phyloP scores from a whole-genome alignment of 2,888 invertebrate species.

The Drosophila robusta region DNA sequence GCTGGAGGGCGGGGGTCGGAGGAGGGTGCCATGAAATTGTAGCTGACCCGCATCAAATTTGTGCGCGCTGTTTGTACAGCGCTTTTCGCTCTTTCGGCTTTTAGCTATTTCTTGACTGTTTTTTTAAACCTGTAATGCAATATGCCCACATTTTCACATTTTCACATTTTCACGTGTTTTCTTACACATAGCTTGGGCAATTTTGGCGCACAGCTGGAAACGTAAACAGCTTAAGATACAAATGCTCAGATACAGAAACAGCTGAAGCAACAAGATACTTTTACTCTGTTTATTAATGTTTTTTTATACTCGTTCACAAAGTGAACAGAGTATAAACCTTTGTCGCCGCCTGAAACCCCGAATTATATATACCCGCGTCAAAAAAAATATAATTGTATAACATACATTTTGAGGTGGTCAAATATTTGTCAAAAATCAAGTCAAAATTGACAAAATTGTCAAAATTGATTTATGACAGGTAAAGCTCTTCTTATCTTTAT shows the following conservation, averaged over 20 bases:
- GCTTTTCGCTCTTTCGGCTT: constrained; percentile 1
- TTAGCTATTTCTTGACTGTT: not conserved
- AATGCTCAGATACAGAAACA: constrained; percentile 8
- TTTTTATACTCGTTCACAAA: not conserved
- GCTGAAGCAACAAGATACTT: constrained; percentile 7
- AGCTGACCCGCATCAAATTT: constrained; percentile 47
- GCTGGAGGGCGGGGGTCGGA: too few species aligned
- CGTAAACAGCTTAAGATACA: constrained; percentile 30
- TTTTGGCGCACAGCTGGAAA: constrained; percentile 56
- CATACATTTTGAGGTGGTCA: too few species aligned
- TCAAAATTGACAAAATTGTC: too few species aligned
- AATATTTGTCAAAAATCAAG: too few species aligned
- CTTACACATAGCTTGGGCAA: constrained; percentile 17
- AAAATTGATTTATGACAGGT: too few species aligned
- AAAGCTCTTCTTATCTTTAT: too few species aligned
- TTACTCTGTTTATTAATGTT: not conserved
- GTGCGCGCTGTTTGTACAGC: constrained; percentile 18
- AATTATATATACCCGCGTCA: too few species aligned
- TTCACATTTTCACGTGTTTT: constrained; percentile 25
- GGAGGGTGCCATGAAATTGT: constrained; percentile 28
- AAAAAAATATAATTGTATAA: too few species aligned
- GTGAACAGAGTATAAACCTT: too few species aligned
- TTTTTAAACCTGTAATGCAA: constrained; percentile 22
- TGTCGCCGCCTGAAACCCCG: too few species aligned
- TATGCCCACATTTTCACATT: constrained; percentile 36